Percentiles rank a stretch among this genome's conserved stretches.
These are phyloP conservation scores for Passer montanus DNA, from an alignment of 2,113 vertebrate genomes.

Conservation along the genomic window DNA sequence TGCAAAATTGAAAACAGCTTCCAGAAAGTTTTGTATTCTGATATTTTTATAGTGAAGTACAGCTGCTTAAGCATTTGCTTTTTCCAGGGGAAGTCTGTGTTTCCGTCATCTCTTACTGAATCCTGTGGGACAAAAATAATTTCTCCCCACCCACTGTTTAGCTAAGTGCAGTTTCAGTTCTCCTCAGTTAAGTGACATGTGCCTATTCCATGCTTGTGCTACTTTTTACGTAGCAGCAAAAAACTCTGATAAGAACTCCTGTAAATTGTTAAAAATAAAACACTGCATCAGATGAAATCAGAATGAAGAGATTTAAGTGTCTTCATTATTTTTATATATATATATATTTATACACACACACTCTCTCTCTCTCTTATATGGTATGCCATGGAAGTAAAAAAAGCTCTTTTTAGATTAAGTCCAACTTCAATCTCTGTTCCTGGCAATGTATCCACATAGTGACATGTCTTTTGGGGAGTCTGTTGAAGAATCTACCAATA, in stretches of 20 bases:
- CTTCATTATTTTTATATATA: neutral
- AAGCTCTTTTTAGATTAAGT: neutral
- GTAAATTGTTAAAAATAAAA: neutral
- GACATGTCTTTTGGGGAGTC: neutral
- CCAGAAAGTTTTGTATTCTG: constrained; percentile 5
- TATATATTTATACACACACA: neutral
- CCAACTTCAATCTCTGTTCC: neutral
- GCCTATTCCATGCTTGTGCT: constrained; percentile 12
- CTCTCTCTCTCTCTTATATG: neutral
- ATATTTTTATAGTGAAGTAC: constrained; percentile 13
- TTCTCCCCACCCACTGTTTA: constrained; percentile 54
- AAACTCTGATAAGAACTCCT: neutral
- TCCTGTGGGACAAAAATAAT: constrained; percentile 65
- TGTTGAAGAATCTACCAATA: neutral
- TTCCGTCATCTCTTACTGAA: constrained; percentile 56
- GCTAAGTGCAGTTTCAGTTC: constrained; percentile 55
- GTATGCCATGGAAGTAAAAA: neutral
- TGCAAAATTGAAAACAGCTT: neutral
- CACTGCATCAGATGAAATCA: neutral
- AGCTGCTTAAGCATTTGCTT: constrained; percentile 45
- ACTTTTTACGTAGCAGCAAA: neutral
- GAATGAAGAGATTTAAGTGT: neutral
- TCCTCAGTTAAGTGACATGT: neutral
- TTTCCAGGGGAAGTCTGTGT: constrained; percentile 63
- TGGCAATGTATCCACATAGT: neutral